These are phyloP conservation scores for Eueremaeus valkanovi DNA, from an alignment of 2,888 invertebrate species.

Conservation along the genomic window DNA sequence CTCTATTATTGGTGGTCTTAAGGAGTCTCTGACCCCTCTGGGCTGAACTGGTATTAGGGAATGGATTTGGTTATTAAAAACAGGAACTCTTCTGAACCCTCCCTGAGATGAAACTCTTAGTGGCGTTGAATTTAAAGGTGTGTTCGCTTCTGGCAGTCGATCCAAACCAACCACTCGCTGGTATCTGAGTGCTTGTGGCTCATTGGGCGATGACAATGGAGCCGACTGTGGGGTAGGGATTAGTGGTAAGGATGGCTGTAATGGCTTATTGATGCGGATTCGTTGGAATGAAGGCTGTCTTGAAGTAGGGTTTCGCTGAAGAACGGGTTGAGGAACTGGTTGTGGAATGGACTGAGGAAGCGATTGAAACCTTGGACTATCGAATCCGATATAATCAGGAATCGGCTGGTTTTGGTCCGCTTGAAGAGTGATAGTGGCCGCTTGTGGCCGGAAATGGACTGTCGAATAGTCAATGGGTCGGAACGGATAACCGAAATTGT, in stretches of 20 bases:
- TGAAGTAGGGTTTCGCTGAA: not conserved
- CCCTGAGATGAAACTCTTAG: slow-evolving; percentile 3
- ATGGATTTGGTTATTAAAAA: slow-evolving; percentile 33
- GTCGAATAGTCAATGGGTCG: slow-evolving; percentile 28
- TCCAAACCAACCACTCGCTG: slow-evolving; percentile 37
- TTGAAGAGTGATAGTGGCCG: slow-evolving; percentile 23
- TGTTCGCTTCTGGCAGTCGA: slow-evolving; percentile 23
- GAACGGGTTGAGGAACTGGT: not conserved
- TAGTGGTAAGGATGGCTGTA: not conserved
- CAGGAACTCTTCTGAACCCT: slow-evolving; percentile 39
- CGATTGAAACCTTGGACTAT: slow-evolving; percentile 23
- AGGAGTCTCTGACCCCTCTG: not conserved
- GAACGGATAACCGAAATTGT: slow-evolving; percentile 34
- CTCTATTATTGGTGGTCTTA: slow-evolving; percentile 28
- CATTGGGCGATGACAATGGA: slow-evolving; percentile 4
- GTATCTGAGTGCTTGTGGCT: slow-evolving; percentile 23
- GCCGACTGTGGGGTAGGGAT: not conserved
- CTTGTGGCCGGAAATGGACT: slow-evolving; percentile 39
- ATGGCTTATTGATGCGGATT: slow-evolving; percentile 21
- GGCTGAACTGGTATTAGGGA: slow-evolving; percentile 18
- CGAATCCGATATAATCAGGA: slow-evolving; percentile 30
- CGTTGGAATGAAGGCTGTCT: slow-evolving; percentile 39
- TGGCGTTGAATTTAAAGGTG: slow-evolving; percentile 2
- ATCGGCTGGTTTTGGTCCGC: slow-evolving; percentile 16
- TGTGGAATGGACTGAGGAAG: not conserved